Conservation (phyloP, 2,888 invertebrate species). For the Suillia variegata region DNA sequence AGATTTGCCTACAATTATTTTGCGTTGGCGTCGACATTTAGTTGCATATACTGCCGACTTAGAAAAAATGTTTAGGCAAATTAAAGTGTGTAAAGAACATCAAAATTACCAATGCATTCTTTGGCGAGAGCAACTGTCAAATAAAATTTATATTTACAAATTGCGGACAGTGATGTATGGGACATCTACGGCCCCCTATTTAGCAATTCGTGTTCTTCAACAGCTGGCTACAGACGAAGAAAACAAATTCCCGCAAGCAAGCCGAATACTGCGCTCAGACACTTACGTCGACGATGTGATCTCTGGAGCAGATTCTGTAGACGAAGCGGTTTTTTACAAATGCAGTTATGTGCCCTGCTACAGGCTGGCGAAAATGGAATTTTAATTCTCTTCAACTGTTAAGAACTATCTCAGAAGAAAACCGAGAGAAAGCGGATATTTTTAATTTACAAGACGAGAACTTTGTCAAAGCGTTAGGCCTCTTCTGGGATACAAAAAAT, state of each 20-base stretch:
- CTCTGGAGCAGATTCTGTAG: slow-evolving; percentile 16
- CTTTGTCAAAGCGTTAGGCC: too few relatives aligned
- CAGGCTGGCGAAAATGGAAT: too few relatives aligned
- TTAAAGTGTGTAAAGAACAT: slow-evolving; percentile 2
- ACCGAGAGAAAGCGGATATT: too few relatives aligned
- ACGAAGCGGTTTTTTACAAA: slow-evolving; percentile 9
- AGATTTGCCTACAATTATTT: slow-evolving; percentile 9
- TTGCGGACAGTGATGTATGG: slow-evolving; percentile 13
- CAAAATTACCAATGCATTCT: slow-evolving; percentile 18
- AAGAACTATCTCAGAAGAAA: too few relatives aligned
- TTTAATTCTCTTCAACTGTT: too few relatives aligned
- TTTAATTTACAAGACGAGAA: too few relatives aligned
- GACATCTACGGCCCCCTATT: not conserved
- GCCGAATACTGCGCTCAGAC: not conserved
- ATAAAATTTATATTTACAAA: slow-evolving; percentile 12
- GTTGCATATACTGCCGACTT: slow-evolving; percentile 17
- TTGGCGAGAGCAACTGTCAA: slow-evolving; percentile 7
- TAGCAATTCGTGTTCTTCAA: not conserved
- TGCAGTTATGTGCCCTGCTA: too few relatives aligned
- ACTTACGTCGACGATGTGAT: slow-evolving; percentile 14
- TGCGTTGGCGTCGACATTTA: slow-evolving; percentile 17
- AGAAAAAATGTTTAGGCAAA: slow-evolving; percentile 23
- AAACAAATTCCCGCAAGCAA: not conserved
- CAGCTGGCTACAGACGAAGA: not conserved
- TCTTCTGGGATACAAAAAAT: too few relatives aligned